These are phyloP conservation scores for Eumaeus atala DNA, from an alignment of 1,140 invertebrate genomes.

Conservation along the genomic window DNA sequence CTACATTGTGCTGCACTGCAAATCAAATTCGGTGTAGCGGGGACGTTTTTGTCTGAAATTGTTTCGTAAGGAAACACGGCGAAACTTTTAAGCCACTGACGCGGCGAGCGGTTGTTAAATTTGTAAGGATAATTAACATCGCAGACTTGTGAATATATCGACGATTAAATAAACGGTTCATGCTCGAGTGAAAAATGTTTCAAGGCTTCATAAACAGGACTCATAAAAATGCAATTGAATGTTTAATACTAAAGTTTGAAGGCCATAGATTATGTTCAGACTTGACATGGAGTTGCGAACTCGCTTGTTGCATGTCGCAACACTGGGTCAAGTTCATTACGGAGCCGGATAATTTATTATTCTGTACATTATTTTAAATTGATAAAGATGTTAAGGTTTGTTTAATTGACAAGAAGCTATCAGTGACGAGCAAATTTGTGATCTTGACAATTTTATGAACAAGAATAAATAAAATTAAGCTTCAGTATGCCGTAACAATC, in stretches of 20 bases:
- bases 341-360: no score
- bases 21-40: slow-evolving; percentile 60
- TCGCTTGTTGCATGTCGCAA: slow-evolving; percentile 14
- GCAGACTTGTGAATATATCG: slow-evolving; percentile 7
- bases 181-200: background rate
- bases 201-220: background rate
- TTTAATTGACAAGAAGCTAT: no score
- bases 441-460: no score
- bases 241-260: background rate
- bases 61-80: slow-evolving; percentile 31
- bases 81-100: slow-evolving; percentile 21
- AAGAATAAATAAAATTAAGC: no score
- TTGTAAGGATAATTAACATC: slow-evolving; percentile 3
- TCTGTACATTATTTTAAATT: no score
- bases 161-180: background rate
- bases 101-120: slow-evolving; percentile 2
- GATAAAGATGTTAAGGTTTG: no score
- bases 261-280: no score
- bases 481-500: no score
- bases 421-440: no score
- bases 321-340: slow-evolving; percentile 43
- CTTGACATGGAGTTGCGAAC: no score
- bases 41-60: slow-evolving; percentile 44
- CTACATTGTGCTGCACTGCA: slow-evolving; percentile 60
- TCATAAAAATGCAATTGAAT: background rate